A percentile compares a stretch with the other conserved stretches of the same genome.
Evolutionary conservation across 2,797 vertebrate species (phyloP).

Genomic region (Helarctos malayanus): DNA sequence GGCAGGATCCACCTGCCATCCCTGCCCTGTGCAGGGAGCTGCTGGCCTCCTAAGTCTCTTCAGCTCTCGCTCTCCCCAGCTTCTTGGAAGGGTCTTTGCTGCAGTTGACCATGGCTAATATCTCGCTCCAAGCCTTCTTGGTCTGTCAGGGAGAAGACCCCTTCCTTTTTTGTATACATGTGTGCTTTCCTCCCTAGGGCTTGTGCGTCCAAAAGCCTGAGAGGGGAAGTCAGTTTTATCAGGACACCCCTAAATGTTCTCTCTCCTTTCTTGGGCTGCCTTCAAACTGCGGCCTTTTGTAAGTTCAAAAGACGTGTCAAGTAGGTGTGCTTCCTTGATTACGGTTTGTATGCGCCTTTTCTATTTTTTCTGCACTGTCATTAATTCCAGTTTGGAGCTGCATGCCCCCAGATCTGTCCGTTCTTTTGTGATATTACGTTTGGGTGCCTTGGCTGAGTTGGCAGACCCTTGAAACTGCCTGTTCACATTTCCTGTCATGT

Average conservation of each 20-base stretch:
- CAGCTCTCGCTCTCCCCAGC: not conserved
- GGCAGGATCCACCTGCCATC: not conserved
- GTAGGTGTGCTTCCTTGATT: slow-evolving; percentile 62
- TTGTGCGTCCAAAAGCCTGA: not conserved
- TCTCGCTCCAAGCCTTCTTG: not conserved
- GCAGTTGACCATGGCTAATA: not conserved
- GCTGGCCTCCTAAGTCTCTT: not conserved
- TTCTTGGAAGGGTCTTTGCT: not conserved
- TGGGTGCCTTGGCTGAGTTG: not conserved
- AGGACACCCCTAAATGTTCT: slow-evolving; percentile 62
- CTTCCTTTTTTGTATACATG: not conserved
- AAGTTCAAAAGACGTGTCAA: slow-evolving; percentile 71
- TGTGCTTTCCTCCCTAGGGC: not conserved
- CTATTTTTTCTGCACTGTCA: slow-evolving; percentile 24
- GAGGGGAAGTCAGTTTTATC: slow-evolving; percentile 67
- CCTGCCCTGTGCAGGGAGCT: not conserved
- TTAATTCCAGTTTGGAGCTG: slow-evolving; percentile 59
- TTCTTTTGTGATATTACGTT: not conserved
- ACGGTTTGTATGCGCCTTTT: not conserved
- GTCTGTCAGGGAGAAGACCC: not conserved
- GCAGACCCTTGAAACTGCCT: not conserved
- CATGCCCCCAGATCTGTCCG: not conserved
- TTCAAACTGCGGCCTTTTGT: slow-evolving; percentile 76
- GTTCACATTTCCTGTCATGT: not conserved
- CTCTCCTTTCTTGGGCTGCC: slow-evolving; percentile 56